Conservation (phyloP, 2,113 vertebrate genomes). For the Canis aureus region DNA sequence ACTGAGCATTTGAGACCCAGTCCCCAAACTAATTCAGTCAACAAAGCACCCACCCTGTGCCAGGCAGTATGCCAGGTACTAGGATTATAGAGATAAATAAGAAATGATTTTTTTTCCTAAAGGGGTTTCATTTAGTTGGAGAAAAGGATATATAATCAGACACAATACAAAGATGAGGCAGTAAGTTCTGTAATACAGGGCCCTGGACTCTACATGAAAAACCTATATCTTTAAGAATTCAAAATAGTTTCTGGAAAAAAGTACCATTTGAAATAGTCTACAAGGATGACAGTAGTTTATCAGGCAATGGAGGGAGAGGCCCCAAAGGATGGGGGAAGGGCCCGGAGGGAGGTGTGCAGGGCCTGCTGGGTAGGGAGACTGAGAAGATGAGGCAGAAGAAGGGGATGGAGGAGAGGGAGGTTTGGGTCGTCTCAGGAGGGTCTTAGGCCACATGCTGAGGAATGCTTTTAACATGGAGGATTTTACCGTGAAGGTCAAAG, state of each 20-base stretch:
- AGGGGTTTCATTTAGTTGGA: not conserved
- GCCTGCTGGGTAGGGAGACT: not conserved
- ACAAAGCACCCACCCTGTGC: not conserved
- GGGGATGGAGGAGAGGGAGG: too few relatives aligned
- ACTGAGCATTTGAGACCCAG: not conserved
- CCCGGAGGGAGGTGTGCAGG: fast-evolving
- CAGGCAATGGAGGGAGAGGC: not conserved
- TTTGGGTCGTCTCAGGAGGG: not conserved
- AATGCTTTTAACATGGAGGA: not conserved
- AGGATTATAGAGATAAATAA: not conserved
- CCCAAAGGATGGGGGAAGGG: not conserved
- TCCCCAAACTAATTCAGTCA: not conserved
- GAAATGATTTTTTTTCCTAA: not conserved
- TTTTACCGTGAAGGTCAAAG: not conserved
- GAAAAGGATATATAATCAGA: not conserved
- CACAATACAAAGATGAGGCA: not conserved
- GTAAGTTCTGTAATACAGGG: not conserved
- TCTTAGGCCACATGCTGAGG: too few relatives aligned
- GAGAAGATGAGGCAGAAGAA: not conserved
- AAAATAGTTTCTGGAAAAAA: not conserved
- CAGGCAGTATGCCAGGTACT: not conserved
- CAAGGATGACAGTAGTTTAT: not conserved
- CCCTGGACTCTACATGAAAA: not conserved
- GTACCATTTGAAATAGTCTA: not conserved
- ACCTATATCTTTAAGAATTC: not conserved